Evolutionary conservation across 2,888 invertebrate species (phyloP).

Genomic region (Baronia brevicornis): DNA sequence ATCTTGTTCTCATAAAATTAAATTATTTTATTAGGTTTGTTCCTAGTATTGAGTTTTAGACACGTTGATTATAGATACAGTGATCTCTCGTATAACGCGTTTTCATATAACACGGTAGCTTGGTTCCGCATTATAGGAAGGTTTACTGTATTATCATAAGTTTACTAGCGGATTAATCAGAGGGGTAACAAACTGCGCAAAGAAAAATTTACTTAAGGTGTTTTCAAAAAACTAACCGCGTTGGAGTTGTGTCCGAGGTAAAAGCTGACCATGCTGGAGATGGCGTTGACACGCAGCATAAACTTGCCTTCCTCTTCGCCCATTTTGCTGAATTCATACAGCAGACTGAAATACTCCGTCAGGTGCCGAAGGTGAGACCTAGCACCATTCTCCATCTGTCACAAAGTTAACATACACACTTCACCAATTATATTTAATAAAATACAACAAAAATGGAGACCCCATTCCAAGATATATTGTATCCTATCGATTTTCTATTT

Average conservation of each 20-base stretch:
- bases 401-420: conserved; percentile 3
- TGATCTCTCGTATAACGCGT: too few relatives aligned
- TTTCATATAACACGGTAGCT: background rate
- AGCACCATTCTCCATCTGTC: conserved; percentile 88
- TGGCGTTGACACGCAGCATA: conserved; percentile 89
- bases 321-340: conserved; percentile 96
- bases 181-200: background rate
- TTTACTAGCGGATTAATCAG: too few relatives aligned
- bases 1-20: too few relatives aligned
- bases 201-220: background rate
- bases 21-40: too few relatives aligned
- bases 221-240: conserved; percentile 31
- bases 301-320: conserved; percentile 95
- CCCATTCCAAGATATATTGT: too few relatives aligned
- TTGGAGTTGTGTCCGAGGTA: conserved; percentile 86
- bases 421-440: too few relatives aligned
- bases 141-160: too few relatives aligned
- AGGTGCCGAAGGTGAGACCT: conserved; percentile 90
- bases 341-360: conserved; percentile 93
- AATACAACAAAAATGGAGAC: background rate
- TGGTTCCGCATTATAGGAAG: background rate
- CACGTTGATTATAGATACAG: too few relatives aligned
- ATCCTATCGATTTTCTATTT: too few relatives aligned
- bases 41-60: too few relatives aligned
- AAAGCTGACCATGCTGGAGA: conserved; percentile 93